A percentile compares a stretch with the other conserved stretches of the same genome.
These are phyloP conservation scores for Barypeithes pellucidus DNA, from an alignment of 2,888 invertebrate genomes.

Conservation along the genomic window DNA sequence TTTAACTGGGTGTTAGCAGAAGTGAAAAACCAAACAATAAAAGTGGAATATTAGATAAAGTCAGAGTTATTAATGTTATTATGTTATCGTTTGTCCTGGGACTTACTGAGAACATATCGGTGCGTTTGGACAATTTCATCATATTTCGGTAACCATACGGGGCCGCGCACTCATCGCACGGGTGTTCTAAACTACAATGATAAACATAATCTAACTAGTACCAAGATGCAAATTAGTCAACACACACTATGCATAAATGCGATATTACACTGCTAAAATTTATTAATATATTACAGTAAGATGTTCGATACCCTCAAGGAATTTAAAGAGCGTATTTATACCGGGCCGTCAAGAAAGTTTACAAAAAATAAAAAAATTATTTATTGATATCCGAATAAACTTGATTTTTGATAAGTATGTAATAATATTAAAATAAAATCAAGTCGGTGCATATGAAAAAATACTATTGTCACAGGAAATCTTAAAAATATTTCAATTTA, in stretches of 20 bases:
- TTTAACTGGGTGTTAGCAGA: not conserved
- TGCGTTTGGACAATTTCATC: slow-evolving; percentile 90
- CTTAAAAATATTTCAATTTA: too few relatives aligned
- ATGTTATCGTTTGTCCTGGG: slow-evolving; percentile 48
- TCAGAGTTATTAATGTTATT: slow-evolving; percentile 7
- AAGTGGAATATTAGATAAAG: slow-evolving; percentile 5
- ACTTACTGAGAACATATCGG: slow-evolving; percentile 90
- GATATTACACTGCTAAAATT: not conserved
- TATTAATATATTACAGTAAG: too few relatives aligned
- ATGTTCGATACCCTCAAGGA: too few relatives aligned
- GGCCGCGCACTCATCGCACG: slow-evolving; percentile 85
- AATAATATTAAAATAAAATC: too few relatives aligned
- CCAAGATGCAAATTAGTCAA: slow-evolving; percentile 47
- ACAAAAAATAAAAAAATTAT: too few relatives aligned
- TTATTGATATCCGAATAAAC: too few relatives aligned
- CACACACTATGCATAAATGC: slow-evolving; percentile 29
- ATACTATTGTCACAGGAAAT: too few relatives aligned
- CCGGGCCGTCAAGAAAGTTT: too few relatives aligned
- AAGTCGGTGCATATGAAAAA: too few relatives aligned
- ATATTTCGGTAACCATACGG: slow-evolving; percentile 98
- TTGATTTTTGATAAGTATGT: too few relatives aligned
- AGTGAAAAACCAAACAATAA: not conserved
- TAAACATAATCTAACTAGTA: slow-evolving; percentile 48
- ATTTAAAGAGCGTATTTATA: too few relatives aligned
- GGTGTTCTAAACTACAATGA: slow-evolving; percentile 78